Conservation (phyloP, 2,113 vertebrate genomes). For the Nymphicus hollandicus region DNA sequence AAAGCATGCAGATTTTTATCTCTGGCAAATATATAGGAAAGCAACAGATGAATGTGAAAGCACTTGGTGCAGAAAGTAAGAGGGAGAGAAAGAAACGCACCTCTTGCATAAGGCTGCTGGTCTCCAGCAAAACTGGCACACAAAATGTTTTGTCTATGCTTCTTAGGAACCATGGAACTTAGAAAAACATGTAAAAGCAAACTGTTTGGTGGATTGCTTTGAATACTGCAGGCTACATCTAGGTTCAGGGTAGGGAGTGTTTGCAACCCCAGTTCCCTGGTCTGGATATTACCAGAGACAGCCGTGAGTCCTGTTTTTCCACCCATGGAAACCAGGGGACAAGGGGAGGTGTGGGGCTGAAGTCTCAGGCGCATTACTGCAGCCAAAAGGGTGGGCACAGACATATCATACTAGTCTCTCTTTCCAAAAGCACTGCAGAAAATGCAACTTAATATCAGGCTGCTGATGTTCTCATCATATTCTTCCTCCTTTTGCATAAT, state of each 20-base stretch:
- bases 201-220: background rate
- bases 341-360: accelerated
- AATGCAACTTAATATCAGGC: background rate
- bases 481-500: background rate
- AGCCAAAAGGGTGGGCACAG: background rate
- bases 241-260: background rate
- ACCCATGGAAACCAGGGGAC: background rate
- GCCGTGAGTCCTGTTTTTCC: background rate
- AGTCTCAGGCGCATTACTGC: background rate
- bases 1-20: background rate
- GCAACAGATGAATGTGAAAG: background rate
- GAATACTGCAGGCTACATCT: background rate
- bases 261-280: background rate
- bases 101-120: background rate
- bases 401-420: accelerated
- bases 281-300: background rate
- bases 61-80: background rate
- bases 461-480: background rate
- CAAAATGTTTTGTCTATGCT: background rate
- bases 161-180: background rate
- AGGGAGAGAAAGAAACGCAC: background rate
- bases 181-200: background rate
- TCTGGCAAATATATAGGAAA: background rate
- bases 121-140: background rate
- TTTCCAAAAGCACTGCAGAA: background rate